A percentile compares a stretch with the other conserved stretches of the same genome.
phyloP scores from a whole-genome alignment of 1,140 invertebrate genomes.

The Caenorhabditis inopinata region DNA sequence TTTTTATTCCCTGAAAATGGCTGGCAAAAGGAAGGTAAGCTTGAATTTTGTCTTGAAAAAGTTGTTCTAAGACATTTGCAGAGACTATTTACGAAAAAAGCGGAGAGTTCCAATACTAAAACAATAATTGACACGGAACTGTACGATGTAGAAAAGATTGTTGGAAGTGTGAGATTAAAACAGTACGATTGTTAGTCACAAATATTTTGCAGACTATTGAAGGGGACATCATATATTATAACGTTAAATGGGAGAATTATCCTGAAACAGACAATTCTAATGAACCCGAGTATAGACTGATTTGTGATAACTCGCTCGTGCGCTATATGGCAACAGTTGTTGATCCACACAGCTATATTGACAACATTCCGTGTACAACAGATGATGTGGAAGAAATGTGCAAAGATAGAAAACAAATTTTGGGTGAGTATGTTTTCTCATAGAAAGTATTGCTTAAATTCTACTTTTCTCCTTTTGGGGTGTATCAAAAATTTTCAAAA shows the following conservation, averaged over 20 bases:
- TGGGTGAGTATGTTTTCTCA: background rate
- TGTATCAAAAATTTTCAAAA: too few species aligned
- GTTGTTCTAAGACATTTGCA: too few species aligned
- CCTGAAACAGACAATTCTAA: background rate
- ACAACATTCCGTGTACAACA: background rate
- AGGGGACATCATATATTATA: background rate
- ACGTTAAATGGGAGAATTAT: background rate
- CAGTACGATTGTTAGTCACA: background rate
- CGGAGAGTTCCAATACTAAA: background rate
- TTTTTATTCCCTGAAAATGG: too few species aligned
- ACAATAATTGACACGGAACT: too few species aligned
- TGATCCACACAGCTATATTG: background rate
- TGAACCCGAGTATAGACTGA: background rate
- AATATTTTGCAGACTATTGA: background rate
- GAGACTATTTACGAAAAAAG: too few species aligned
- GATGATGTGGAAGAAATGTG: background rate
- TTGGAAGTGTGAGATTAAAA: background rate
- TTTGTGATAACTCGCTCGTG: background rate
- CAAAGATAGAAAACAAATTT: background rate
- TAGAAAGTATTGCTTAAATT: too few species aligned
- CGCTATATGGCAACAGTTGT: background rate
- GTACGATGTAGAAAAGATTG: background rate
- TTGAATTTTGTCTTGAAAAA: too few species aligned
- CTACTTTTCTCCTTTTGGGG: too few species aligned
- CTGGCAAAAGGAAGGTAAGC: too few species aligned